Evolutionary conservation across 2,888 invertebrate genomes (phyloP), one percentile per base, ranked within the genome.

Genomic region (Archaeoteleia sp.): DNA sequence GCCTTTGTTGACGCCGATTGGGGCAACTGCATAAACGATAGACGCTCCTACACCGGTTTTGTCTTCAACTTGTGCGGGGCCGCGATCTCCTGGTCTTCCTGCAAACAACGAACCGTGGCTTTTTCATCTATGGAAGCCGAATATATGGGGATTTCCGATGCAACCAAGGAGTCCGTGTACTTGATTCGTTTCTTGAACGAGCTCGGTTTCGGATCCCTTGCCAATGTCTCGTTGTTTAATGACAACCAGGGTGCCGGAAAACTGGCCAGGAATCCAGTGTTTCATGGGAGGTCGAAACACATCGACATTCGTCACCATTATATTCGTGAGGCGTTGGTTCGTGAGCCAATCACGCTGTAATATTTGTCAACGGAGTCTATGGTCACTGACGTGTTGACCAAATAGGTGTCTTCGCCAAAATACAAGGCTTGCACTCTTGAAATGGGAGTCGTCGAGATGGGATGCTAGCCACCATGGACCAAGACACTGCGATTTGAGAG

Each of bases 1-100:
- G 71, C 72, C 1, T 76, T 77, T 27, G 73, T 74, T 7, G 74
- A 77, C 42, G 74, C 76, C 37, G 35, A 37, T 35, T 69, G 55
- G 55, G 69, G 17, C 1, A 32, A 29, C 12, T 48, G 49, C 15
- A 5, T 29, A 0, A 29, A 35, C 0, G 67, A 67, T 23, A 40
- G 67, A 12, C 15, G 35, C 5, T 68, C 68, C 0, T 66, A 66
- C 14, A 70, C 70, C 0, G 68, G 66, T 2, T 66, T 37, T n/a
- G 68, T 27, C 0, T 70, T 66, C 6, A 32, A 58, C 9, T 9
- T 66, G 6, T 8, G 14, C 3, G 43, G 43, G 3, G 62, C 42
- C 4, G 49, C 68, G 1, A 45, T 68, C 1, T 51, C 48, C 5
- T 72, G 66, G 66, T 35, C 57, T 37, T 58, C 70, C 1, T 48